These are phyloP conservation scores for Myopa tessellatipennis DNA, from an alignment of 2,888 invertebrate genomes.

Conservation along the genomic window DNA sequence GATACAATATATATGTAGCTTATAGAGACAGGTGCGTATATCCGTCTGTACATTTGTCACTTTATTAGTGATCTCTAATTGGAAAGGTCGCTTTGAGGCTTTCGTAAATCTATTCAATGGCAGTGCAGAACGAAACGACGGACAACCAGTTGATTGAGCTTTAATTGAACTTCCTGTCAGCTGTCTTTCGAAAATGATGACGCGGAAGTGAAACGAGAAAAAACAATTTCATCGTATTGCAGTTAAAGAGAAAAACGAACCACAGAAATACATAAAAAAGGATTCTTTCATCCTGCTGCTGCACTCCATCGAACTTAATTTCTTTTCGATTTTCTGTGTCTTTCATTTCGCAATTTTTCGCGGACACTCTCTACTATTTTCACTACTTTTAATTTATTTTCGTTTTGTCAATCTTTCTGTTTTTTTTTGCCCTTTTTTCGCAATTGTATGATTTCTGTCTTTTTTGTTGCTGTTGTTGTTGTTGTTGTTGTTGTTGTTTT, in stretches of 20 bases:
- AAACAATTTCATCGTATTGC: not conserved
- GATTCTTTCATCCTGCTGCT: not conserved
- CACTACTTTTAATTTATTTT: slow-evolving; percentile 28
- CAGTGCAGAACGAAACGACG: no score
- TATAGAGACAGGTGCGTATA: no score
- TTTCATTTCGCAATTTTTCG: not conserved
- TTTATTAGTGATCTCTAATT: no score
- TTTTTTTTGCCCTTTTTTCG: slow-evolving; percentile 23
- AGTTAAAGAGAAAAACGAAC: slow-evolving; percentile 14
- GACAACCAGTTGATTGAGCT: slow-evolving; percentile 10
- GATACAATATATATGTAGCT: no score
- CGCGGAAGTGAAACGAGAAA: no score
- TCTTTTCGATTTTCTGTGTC: not conserved
- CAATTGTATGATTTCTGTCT: slow-evolving; percentile 23
- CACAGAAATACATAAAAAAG: not conserved
- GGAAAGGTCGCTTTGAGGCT: no score
- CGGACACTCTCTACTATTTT: not conserved
- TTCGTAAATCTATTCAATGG: no score
- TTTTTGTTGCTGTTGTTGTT: slow-evolving; percentile 28
- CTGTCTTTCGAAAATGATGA: slow-evolving; percentile 35
- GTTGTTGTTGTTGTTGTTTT: slow-evolving; percentile 33
- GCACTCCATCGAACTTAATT: not conserved
- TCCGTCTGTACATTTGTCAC: no score
- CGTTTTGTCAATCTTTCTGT: slow-evolving; percentile 24
- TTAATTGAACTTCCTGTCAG: slow-evolving; percentile 31